These are phyloP conservation scores for Microctenopoma stevenorrisi DNA, from an alignment of 2,797 vertebrate genomes.

Conservation along the genomic window DNA sequence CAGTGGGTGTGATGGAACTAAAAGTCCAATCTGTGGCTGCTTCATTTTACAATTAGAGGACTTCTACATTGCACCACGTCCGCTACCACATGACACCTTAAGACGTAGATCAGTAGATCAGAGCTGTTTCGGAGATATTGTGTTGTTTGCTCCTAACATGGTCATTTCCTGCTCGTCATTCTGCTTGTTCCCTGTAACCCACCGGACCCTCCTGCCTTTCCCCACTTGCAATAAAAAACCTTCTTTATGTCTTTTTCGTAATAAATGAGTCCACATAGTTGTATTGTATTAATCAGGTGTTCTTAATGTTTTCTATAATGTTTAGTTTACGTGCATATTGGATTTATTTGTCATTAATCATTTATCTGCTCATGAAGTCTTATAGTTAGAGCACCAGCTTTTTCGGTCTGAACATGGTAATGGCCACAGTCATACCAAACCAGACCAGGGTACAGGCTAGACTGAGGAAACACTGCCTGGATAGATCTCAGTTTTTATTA, in stretches of 20 bases:
- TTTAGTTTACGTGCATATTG: slow-evolving; percentile 1
- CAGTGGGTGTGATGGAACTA: no score
- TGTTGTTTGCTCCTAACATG: no score
- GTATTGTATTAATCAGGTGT: neutral
- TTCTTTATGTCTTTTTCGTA: no score
- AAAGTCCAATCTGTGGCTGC: no score
- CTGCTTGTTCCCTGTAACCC: no score
- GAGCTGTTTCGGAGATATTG: neutral
- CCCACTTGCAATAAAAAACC: no score
- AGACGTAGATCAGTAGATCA: neutral
- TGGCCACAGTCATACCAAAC: slow-evolving; percentile 45
- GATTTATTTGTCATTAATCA: slow-evolving; percentile 19
- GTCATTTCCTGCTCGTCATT: no score
- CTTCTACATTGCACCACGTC: neutral
- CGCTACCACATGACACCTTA: neutral
- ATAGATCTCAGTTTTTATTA: slow-evolving; percentile 50
- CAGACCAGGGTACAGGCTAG: slow-evolving; percentile 55
- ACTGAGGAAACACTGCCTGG: slow-evolving; percentile 44
- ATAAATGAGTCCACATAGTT: no score
- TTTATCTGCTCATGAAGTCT: slow-evolving; percentile 32
- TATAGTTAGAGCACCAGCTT: slow-evolving; percentile 46
- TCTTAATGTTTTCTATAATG: neutral
- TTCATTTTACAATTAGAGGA: no score
- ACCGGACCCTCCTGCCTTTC: no score
- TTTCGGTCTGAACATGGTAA: slow-evolving; percentile 57